Base-by-base conservation (phyloP, 2,888 invertebrate genomes). In the Emmelina monodactyla region DNA sequence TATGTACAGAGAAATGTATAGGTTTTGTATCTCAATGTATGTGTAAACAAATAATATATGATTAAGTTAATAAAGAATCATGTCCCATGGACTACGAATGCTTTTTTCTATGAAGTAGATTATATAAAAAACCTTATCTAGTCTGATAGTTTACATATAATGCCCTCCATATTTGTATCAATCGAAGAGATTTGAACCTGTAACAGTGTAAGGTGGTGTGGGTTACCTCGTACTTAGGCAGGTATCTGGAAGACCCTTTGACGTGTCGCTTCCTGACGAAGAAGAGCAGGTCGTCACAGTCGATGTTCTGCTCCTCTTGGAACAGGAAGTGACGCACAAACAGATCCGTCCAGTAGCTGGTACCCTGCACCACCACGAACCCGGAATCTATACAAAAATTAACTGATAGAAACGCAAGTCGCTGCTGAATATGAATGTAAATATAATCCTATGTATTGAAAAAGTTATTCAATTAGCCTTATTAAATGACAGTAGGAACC, bases 261-360 rank as follows among this genome's bases (percentile, higher is more conserved):
- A 93, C 88, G 72, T 93, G 93, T 49, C 92, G 88, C 65, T 93
- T 93, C 40, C 95, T 83, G n/a, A 97, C 94, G 69, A 97, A 97
- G 76, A 97, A 97, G 44, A 97, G 75, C 53, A 97, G 83, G 73
- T 97, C 97, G 76, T 97, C 97, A 51, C 92, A 89, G 70, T 94
- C 94, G 52, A 93, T 94, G 43, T 91, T 88, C 43, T 88, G 87
- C 62, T 92, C 93, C 45, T 90, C 88, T 82, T 92, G 92, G 62
- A 94, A 94, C 34, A 96, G 82, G 69, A 97, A 97, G 80, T 96
- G 94, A 10, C 94, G 85, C 45, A 94, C 93, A 73, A 97, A 97
- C 48, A 97, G 82, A 69, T 94, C 94, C 34, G 94, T 96, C 96
- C 97, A 97, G 62, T 96, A 96, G 2, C 93, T 93, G 39, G 92